Percentiles rank a stretch among this genome's conserved stretches.
Evolutionary conservation across 2,888 invertebrate genomes (phyloP).

Genomic region (Embidobia sp.): DNA sequence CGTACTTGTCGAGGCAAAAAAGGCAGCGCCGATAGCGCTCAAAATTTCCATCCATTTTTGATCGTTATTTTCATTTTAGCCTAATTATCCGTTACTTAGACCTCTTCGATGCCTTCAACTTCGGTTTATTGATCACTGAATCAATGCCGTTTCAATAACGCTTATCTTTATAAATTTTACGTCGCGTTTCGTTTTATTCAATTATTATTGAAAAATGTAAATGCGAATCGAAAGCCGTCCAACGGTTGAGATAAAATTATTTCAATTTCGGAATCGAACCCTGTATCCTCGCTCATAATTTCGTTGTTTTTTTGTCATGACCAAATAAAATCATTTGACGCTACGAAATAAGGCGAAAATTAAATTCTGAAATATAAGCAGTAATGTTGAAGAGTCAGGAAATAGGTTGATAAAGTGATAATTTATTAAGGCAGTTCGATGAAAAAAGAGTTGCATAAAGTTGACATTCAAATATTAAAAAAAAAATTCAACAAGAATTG

Average conservation of each 20-base stretch:
- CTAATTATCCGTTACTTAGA: slow-evolving; percentile 48
- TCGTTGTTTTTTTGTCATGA: too few species aligned
- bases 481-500: too few species aligned
- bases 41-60: too few species aligned
- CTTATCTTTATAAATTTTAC: slow-evolving; percentile 35
- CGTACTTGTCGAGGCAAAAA: slow-evolving; percentile 48
- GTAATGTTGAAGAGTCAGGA: too few species aligned
- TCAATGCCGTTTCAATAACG: slow-evolving; percentile 19
- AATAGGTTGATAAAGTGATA: too few species aligned
- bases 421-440: too few species aligned
- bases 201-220: slow-evolving; percentile 44
- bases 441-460: too few species aligned
- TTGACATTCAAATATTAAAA: too few species aligned
- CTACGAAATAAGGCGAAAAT: too few species aligned
- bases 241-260: slow-evolving; percentile 20
- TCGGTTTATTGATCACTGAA: slow-evolving; percentile 34
- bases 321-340: too few species aligned
- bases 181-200: slow-evolving; percentile 27
- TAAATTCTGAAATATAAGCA: too few species aligned
- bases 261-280: slow-evolving; percentile 6
- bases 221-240: slow-evolving; percentile 25
- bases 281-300: not conserved
- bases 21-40: slow-evolving; percentile 42
- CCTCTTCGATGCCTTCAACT: slow-evolving; percentile 25
- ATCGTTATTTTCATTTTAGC: slow-evolving; percentile 47